phyloP scores from a whole-genome alignment of 2,888 invertebrate genomes.

The Melieria picta region DNA sequence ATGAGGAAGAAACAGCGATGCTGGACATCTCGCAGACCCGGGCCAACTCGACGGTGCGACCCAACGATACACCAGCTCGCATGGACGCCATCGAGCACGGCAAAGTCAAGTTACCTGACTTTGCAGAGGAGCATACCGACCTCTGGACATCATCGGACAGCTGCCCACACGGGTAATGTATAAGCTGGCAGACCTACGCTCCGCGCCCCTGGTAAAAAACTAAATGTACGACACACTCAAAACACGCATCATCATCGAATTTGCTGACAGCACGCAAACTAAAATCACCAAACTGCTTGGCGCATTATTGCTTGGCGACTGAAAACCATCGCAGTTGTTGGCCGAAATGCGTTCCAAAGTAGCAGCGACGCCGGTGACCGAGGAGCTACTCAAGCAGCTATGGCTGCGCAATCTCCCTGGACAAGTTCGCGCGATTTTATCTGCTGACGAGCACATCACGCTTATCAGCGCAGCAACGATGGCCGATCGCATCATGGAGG shows the following conservation, averaged over 20 bases:
- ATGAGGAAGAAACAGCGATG: no score
- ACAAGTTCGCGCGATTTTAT: conserved; percentile 28
- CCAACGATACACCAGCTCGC: neutral
- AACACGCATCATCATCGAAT: conserved; percentile 24
- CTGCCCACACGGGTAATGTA: conserved; percentile 16
- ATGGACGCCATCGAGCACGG: neutral
- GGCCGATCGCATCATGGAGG: conserved; percentile 34
- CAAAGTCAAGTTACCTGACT: neutral
- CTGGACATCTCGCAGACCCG: no score
- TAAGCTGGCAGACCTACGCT: neutral
- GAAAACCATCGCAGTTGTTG: conserved; percentile 32
- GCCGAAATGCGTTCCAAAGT: conserved; percentile 29
- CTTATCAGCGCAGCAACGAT: conserved; percentile 21
- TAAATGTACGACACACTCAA: conserved; percentile 8
- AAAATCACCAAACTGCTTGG: conserved; percentile 27
- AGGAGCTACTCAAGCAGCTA: neutral
- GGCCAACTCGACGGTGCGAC: no score
- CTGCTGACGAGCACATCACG: conserved; percentile 18
- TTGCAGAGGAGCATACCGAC: neutral
- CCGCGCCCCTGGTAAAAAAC: neutral
- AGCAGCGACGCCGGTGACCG: conserved; percentile 10
- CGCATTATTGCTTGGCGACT: conserved; percentile 29
- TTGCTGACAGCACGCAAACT: conserved; percentile 26
- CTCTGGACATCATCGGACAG: conserved; percentile 16
- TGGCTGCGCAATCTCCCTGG: conserved; percentile 21